A percentile compares a stretch with the other conserved stretches of the same genome.
Conservation (phyloP, 2,797 vertebrate genomes). For the Ctenopoma kingsleyae region DNA sequence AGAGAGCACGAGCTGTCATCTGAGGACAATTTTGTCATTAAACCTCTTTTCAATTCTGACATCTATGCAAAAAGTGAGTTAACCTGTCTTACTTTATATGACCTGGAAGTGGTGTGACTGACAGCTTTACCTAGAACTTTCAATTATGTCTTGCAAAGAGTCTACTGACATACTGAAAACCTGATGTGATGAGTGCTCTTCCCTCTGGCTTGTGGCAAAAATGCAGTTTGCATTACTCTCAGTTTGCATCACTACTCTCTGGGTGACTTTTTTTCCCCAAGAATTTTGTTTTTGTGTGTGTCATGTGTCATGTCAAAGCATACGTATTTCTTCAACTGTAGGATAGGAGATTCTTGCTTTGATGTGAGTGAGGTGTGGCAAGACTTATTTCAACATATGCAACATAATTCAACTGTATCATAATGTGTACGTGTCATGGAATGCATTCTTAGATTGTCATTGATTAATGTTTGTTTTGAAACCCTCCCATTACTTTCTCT, state of each 20-base stretch:
- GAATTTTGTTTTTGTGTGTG: background rate
- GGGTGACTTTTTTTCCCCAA: background rate
- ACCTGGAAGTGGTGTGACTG: background rate
- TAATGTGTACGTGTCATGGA: background rate
- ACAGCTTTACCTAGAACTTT: background rate
- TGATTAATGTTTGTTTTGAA: background rate
- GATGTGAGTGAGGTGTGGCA: slow-evolving; percentile 39
- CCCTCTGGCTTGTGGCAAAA: background rate
- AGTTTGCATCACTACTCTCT: background rate
- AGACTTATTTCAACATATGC: background rate
- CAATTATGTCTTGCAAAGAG: background rate
- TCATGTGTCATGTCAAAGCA: slow-evolving; percentile 28
- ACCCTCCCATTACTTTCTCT: background rate
- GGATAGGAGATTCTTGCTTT: slow-evolving; percentile 19
- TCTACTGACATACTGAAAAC: background rate
- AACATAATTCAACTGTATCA: background rate
- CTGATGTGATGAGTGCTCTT: background rate
- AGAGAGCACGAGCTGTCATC: background rate
- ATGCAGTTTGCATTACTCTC: too few species aligned
- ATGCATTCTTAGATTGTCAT: background rate
- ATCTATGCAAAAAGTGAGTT: background rate
- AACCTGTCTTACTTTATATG: too few species aligned
- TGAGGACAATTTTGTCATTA: background rate
- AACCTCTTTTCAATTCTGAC: background rate
- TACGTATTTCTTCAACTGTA: slow-evolving; percentile 26